Conservation (phyloP, 1,140 invertebrate genomes). For the Teleopsis dalmanni region DNA sequence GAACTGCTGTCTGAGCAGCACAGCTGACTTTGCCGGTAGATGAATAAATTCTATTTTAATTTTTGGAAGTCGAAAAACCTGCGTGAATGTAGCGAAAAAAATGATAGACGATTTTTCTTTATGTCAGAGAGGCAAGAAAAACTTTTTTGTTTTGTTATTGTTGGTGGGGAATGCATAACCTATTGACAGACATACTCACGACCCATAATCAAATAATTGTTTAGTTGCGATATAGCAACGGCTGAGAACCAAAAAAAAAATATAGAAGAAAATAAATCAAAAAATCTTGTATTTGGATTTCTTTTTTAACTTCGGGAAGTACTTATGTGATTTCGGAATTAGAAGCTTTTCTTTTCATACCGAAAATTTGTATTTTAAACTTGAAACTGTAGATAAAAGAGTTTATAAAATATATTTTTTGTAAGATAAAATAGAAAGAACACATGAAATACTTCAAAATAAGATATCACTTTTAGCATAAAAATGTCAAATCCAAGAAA, state of each 20-base stretch:
- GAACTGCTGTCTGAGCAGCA: too few relatives aligned
- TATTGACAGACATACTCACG: constrained; percentile 27
- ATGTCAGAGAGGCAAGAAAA: constrained; percentile 19
- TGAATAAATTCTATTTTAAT: neutral
- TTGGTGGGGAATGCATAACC: constrained; percentile 10
- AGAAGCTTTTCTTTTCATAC: neutral
- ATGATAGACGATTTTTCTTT: constrained; percentile 39
- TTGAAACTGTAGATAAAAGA: neutral
- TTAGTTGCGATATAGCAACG: neutral
- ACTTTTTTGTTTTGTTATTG: neutral
- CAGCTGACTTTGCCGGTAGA: neutral
- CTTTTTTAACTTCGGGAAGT: neutral
- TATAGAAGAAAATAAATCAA: neutral
- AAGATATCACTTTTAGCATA: neutral
- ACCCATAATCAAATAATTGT: constrained; percentile 7
- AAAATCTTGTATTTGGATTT: neutral
- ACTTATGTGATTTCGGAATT: neutral
- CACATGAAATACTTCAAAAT: neutral
- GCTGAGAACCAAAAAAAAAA: neutral
- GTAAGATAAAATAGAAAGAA: neutral
- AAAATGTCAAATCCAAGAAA: neutral
- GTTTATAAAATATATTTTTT: neutral
- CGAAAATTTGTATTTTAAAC: too few relatives aligned
- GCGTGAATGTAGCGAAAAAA: constrained; percentile 28
- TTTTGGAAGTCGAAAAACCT: neutral